These are phyloP conservation scores for Coregonus clupeaformis DNA, from an alignment of 2,113 vertebrate species.

Conservation along the genomic window DNA sequence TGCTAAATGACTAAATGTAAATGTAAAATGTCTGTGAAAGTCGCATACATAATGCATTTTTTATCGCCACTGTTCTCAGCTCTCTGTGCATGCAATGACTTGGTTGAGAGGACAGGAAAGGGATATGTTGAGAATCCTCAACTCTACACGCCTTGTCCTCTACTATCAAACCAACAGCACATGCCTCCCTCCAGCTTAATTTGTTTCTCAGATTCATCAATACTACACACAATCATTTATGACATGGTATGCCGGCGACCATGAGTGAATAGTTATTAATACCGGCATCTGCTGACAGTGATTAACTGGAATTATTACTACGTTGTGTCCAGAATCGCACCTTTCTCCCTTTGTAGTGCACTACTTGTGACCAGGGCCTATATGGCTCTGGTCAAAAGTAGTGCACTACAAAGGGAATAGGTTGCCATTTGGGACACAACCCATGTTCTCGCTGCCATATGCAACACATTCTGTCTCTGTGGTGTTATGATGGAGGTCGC, in stretches of 20 bases:
- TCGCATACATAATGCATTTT: conserved; percentile 55
- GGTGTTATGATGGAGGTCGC: conserved; percentile 32
- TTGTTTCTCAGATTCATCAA: conserved; percentile 17
- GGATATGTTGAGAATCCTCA: conserved; percentile 13
- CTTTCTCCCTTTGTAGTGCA: too few relatives aligned
- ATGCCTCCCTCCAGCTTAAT: too few relatives aligned
- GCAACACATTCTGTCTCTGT: conserved; percentile 16
- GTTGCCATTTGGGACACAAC: too few relatives aligned
- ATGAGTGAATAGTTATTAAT: conserved; percentile 49
- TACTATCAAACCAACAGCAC: too few relatives aligned
- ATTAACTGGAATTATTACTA: conserved; percentile 55
- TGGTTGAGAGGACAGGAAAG: conserved; percentile 1
- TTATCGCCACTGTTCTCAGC: conserved; percentile 27
- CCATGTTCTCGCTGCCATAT: conserved; percentile 16
- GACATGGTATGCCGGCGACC: conserved; percentile 13
- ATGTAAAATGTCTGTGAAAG: too few relatives aligned
- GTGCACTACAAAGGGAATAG: too few relatives aligned
- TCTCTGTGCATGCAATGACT: background rate
- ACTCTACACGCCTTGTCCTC: background rate
- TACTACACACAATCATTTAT: conserved; percentile 30
- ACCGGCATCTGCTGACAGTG: conserved; percentile 38
- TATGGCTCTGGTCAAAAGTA: too few relatives aligned
- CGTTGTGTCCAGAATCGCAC: too few relatives aligned
- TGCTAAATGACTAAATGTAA: too few relatives aligned
- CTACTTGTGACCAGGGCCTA: too few relatives aligned